These are phyloP conservation scores for Falco berigora DNA, from an alignment of 2,797 vertebrate genomes.

Conservation along the genomic window DNA sequence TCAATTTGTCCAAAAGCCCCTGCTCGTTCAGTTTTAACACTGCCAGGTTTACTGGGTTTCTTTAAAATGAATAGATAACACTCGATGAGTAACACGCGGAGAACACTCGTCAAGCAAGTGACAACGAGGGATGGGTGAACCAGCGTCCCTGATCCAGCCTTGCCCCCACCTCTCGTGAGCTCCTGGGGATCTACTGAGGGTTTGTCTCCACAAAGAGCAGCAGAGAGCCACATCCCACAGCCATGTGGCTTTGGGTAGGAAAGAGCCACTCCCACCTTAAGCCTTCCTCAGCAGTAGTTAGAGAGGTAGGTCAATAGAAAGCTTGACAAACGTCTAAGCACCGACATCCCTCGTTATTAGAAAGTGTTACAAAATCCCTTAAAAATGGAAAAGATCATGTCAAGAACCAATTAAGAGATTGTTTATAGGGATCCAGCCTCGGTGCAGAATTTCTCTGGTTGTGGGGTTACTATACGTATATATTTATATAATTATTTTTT, in stretches of 20 bases:
- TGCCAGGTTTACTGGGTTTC: slow-evolving; percentile 99
- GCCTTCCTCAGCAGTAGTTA: neutral
- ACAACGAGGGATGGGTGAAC: slow-evolving; percentile 80
- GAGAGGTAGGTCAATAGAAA: neutral
- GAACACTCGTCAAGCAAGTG: slow-evolving; percentile 83
- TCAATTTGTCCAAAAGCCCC: slow-evolving; percentile 99
- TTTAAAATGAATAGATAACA: slow-evolving; percentile 97
- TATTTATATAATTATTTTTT: neutral
- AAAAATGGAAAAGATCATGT: neutral
- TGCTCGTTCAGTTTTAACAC: slow-evolving; percentile 99
- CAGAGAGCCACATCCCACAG: slow-evolving; percentile 49
- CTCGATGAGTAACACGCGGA: slow-evolving; percentile 88
- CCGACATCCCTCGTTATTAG: neutral
- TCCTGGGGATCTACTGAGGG: neutral
- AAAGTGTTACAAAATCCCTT: neutral
- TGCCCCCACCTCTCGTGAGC: slow-evolving; percentile 47
- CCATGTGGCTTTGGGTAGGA: slow-evolving; percentile 20
- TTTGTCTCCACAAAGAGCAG: neutral
- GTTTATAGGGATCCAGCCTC: neutral
- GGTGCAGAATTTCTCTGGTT: slow-evolving; percentile 18
- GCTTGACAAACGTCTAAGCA: slow-evolving; percentile 5
- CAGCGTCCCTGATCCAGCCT: slow-evolving; percentile 74
- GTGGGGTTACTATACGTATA: neutral
- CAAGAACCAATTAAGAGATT: neutral
- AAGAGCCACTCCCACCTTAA: neutral